Percentiles rank a stretch among this genome's conserved stretches.
Evolutionary conservation across 2,888 invertebrate species (phyloP).

Genomic region (Epicampocera succincta): DNA sequence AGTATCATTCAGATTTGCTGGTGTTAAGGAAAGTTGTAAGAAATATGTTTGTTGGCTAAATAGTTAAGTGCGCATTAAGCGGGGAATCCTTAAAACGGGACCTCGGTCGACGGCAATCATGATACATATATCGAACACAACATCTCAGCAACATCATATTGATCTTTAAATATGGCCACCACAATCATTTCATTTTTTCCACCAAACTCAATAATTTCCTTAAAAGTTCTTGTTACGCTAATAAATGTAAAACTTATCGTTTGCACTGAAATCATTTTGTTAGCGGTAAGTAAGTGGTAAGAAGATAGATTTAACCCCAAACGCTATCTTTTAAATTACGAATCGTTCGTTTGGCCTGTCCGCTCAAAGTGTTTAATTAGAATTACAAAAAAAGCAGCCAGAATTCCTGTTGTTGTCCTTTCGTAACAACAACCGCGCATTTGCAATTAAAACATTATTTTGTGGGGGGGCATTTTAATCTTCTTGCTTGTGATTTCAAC

Average conservation of each 20-base stretch:
- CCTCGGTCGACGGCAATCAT: too few relatives aligned
- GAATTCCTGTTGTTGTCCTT: slow-evolving; percentile 24
- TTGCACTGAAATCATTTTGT: slow-evolving; percentile 26
- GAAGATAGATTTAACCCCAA: slow-evolving; percentile 3
- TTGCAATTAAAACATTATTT: slow-evolving; percentile 76
- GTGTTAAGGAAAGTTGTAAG: neutral
- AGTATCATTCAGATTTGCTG: slow-evolving; percentile 69
- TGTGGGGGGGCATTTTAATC: slow-evolving; percentile 70
- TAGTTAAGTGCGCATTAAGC: too few relatives aligned
- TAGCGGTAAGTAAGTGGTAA: neutral
- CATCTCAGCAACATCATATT: too few relatives aligned
- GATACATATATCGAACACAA: too few relatives aligned
- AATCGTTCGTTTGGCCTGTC: slow-evolving; percentile 28
- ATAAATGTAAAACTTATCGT: slow-evolving; percentile 70
- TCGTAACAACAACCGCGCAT: slow-evolving; percentile 73
- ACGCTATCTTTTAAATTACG: slow-evolving; percentile 46
- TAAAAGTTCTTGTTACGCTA: too few relatives aligned
- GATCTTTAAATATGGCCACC: too few relatives aligned
- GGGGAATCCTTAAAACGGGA: too few relatives aligned
- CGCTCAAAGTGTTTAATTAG: neutral
- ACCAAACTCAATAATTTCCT: too few relatives aligned
- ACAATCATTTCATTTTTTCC: too few relatives aligned
- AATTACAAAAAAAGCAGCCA: slow-evolving; percentile 17
- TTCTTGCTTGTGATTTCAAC: slow-evolving; percentile 27
- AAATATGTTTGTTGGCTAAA: neutral